Conservation (phyloP, 2,888 invertebrate genomes). For the Saturnia japonica region DNA sequence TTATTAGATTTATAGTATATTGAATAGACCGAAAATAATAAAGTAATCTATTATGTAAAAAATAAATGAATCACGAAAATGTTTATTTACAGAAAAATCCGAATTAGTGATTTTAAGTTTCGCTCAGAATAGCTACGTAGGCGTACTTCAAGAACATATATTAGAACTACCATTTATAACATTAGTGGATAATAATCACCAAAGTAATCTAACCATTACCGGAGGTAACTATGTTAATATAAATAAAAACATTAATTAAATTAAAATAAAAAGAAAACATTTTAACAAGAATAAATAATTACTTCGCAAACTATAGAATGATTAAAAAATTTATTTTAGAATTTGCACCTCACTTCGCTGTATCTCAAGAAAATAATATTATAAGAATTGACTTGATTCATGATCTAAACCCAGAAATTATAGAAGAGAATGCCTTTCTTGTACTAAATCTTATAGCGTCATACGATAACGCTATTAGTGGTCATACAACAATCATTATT, state of each 20-base stretch:
- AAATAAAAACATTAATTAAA: no score
- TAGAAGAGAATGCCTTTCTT: neutral
- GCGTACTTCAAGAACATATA: slow-evolving; percentile 25
- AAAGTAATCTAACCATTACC: slow-evolving; percentile 19
- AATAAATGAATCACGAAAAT: no score
- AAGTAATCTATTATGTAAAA: neutral
- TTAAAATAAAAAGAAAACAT: neutral
- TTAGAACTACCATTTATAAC: slow-evolving; percentile 14
- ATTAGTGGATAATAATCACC: slow-evolving; percentile 2
- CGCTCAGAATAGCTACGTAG: slow-evolving; percentile 36
- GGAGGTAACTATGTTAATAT: slow-evolving; percentile 36
- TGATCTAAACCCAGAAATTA: neutral
- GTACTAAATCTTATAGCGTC: slow-evolving; percentile 5
- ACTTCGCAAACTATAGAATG: neutral
- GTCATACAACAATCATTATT: slow-evolving; percentile 14
- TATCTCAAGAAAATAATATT: slow-evolving; percentile 20
- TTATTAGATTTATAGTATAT: no score
- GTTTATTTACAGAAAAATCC: slow-evolving; percentile 22
- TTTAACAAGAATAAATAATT: neutral
- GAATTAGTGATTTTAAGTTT: slow-evolving; percentile 30
- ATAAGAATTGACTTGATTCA: slow-evolving; percentile 25
- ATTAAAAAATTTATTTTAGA: neutral
- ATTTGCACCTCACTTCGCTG: neutral
- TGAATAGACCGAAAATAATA: neutral
- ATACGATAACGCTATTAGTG: slow-evolving; percentile 1